Conservation (phyloP, 1,140 invertebrate species). For the Dryas iulia region DNA sequence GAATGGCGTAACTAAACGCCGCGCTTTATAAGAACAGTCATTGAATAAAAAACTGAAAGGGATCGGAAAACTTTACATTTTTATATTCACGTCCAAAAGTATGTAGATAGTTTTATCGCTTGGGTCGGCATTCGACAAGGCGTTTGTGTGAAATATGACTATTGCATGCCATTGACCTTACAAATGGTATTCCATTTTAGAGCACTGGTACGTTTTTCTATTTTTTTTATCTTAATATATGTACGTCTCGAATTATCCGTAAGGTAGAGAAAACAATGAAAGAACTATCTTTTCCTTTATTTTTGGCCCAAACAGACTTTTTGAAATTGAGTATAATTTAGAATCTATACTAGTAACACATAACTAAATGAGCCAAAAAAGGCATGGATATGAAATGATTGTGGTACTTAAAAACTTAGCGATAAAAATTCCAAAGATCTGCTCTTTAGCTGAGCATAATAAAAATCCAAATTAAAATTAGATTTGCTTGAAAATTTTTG, state of each 20-base stretch:
- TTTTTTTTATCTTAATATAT: not conserved
- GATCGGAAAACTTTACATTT: constrained; percentile 8
- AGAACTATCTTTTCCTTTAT: not conserved
- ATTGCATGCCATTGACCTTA: constrained; percentile 30
- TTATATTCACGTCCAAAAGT: not conserved
- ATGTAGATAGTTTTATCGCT: constrained; percentile 7
- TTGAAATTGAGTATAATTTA: too few relatives aligned
- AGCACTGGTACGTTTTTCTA: not conserved
- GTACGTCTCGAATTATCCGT: not conserved
- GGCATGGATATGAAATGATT: too few relatives aligned
- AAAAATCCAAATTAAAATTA: too few relatives aligned
- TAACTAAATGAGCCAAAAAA: too few relatives aligned
- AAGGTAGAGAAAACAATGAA: not conserved
- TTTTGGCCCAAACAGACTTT: not conserved
- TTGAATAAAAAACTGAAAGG: constrained; percentile 3
- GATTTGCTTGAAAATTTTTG: too few relatives aligned
- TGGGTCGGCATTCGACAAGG: constrained; percentile 25
- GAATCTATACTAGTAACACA: too few relatives aligned
- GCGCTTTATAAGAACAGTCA: not conserved
- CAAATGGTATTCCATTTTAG: constrained; percentile 13
- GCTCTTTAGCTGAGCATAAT: too few relatives aligned
- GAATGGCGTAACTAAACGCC: too few relatives aligned
- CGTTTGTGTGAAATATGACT: constrained; percentile 30
- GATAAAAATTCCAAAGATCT: too few relatives aligned
- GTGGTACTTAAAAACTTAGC: too few relatives aligned